phyloP scores from a whole-genome alignment of 2,113 vertebrate species.

The Gallinago undulata region DNA sequence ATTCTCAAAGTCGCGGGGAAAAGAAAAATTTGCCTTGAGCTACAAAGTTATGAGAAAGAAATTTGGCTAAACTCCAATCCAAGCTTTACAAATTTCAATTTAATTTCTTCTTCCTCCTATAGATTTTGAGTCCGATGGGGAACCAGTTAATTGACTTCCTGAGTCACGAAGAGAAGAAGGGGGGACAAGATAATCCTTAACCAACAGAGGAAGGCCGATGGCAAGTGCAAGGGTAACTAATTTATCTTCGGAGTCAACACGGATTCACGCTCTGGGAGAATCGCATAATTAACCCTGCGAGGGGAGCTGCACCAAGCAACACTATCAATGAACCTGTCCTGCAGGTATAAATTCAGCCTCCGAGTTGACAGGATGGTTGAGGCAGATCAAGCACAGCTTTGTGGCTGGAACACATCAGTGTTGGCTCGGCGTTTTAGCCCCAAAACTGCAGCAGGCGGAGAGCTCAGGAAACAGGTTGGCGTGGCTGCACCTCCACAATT shows the following conservation, averaged over 20 bases:
- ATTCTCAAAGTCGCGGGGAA: not conserved
- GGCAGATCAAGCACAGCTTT: not conserved
- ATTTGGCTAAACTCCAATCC: not conserved
- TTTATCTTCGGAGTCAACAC: constrained; percentile 8
- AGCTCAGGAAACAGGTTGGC: not conserved
- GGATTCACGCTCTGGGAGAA: not conserved
- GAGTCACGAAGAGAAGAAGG: not conserved
- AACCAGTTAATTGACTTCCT: not conserved
- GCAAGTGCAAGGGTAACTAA: not conserved
- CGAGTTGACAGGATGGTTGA: not conserved
- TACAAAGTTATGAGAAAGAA: not conserved
- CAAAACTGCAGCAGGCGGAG: not conserved
- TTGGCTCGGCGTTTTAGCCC: not conserved
- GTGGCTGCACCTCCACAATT: not conserved
- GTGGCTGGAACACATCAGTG: not conserved
- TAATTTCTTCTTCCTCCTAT: no score
- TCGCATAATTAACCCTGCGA: not conserved
- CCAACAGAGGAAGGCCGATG: not conserved
- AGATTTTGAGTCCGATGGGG: not conserved
- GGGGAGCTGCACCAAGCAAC: not conserved
- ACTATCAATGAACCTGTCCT: not conserved
- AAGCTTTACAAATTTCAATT: not conserved
- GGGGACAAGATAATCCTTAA: not conserved
- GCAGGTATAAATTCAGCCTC: not conserved
- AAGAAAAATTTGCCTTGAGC: not conserved